Evolutionary conservation across 1,140 invertebrate genomes (phyloP).

Genomic region (Whitmania pigra): DNA sequence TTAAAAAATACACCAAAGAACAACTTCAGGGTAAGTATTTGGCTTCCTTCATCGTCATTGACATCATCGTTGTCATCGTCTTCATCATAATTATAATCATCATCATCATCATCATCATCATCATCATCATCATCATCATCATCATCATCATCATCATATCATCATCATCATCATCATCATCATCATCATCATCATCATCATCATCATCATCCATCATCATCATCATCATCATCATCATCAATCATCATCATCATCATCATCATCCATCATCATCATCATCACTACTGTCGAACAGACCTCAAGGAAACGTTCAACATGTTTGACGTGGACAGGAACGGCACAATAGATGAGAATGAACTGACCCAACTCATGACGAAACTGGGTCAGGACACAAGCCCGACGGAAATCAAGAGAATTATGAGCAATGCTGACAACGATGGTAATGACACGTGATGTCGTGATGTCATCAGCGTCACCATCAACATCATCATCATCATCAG

Average conservation of each 20-base stretch:
- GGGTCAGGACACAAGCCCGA: constrained; percentile 18
- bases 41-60: constrained; percentile 1
- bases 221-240: constrained; percentile 19
- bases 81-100: constrained; percentile 6
- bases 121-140: constrained; percentile 21
- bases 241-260: too few species aligned
- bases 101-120: constrained; percentile 13
- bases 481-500: too few species aligned
- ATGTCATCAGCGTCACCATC: too few species aligned
- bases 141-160: constrained; percentile 18
- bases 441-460: background rate
- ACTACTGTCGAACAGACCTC: constrained; percentile 6
- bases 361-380: constrained; percentile 18
- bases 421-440: constrained; percentile 16
- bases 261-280: too few species aligned
- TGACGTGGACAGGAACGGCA: constrained; percentile 20
- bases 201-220: constrained; percentile 18
- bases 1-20: too few species aligned
- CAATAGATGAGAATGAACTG: constrained; percentile 20
- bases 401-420: constrained; percentile 22
- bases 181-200: constrained; percentile 15
- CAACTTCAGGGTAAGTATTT: too few species aligned
- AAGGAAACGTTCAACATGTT: constrained; percentile 23
- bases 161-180: constrained; percentile 15
- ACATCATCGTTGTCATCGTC: constrained; percentile 9